Conservation (phyloP, 2,888 invertebrate species). For the Panopea generosa region DNA sequence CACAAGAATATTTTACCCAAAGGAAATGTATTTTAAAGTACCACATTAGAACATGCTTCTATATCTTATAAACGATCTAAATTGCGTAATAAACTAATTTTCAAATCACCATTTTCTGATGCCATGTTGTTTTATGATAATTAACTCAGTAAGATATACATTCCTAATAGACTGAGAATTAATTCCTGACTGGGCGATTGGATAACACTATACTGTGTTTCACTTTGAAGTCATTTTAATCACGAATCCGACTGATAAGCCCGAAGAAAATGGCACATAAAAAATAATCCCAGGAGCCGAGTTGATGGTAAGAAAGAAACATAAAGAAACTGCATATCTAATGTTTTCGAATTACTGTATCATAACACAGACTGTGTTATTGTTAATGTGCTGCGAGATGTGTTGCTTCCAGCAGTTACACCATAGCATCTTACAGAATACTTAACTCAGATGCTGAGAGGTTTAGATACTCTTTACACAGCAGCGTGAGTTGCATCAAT, state of each 20-base stretch:
- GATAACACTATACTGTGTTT: conserved; percentile 51
- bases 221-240: conserved; percentile 57
- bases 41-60: conserved; percentile 4
- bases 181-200: conserved; percentile 41
- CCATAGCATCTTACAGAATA: too few species aligned
- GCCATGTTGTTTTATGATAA: conserved; percentile 50
- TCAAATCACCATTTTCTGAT: conserved; percentile 42
- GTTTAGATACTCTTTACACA: too few species aligned
- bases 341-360: too few species aligned
- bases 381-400: too few species aligned
- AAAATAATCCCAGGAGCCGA: conserved; percentile 16
- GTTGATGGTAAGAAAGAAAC: neutral
- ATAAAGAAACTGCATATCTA: conserved; percentile 4
- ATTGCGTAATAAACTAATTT: conserved; percentile 43
- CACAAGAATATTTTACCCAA: conserved; percentile 6
- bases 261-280: conserved; percentile 1
- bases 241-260: conserved; percentile 46
- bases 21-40: conserved; percentile 10
- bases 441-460: too few species aligned
- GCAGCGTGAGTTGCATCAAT: too few species aligned
- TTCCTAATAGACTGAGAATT: conserved; percentile 45
- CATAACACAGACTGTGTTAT: too few species aligned
- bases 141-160: conserved; percentile 38
- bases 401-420: too few species aligned
- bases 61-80: conserved; percentile 20